Evolutionary conservation across 2,797 vertebrate genomes (phyloP).

Genomic region (Bradypus variegatus): DNA sequence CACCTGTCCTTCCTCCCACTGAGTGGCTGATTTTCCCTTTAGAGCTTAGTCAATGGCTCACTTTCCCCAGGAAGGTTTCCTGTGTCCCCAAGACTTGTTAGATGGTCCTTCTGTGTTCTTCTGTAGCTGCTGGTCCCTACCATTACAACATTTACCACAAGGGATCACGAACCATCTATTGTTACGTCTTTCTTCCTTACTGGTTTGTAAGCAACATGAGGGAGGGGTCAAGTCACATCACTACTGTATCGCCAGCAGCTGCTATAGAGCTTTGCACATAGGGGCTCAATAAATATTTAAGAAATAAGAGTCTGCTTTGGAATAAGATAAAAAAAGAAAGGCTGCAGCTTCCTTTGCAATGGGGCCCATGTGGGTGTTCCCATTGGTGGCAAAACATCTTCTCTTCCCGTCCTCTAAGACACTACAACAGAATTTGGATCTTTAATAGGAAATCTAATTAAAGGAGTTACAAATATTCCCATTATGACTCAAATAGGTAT

Average conservation of each 20-base stretch:
- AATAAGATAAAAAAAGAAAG: background rate
- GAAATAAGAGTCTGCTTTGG: background rate
- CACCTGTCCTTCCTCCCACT: background rate
- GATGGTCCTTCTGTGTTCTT: background rate
- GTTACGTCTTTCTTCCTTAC: background rate
- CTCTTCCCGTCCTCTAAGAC: background rate
- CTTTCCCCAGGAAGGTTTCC: background rate
- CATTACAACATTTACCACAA: background rate
- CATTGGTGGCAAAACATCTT: background rate
- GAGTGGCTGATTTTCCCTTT: background rate
- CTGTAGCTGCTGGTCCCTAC: background rate
- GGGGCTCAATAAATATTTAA: background rate
- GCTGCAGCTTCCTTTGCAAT: background rate
- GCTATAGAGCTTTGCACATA: background rate
- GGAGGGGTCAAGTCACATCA: background rate
- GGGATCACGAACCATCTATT: background rate
- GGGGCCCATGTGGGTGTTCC: background rate
- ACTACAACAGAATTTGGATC: background rate
- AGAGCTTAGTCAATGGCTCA: background rate
- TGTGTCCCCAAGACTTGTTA: background rate
- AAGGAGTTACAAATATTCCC: background rate
- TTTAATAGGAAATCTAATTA: constrained; percentile 1
- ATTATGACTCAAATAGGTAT: background rate
- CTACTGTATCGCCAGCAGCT: background rate
- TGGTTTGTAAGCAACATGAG: background rate